Evolutionary conservation across 2,888 invertebrate species (phyloP).

Genomic region (Carcina quercana): DNA sequence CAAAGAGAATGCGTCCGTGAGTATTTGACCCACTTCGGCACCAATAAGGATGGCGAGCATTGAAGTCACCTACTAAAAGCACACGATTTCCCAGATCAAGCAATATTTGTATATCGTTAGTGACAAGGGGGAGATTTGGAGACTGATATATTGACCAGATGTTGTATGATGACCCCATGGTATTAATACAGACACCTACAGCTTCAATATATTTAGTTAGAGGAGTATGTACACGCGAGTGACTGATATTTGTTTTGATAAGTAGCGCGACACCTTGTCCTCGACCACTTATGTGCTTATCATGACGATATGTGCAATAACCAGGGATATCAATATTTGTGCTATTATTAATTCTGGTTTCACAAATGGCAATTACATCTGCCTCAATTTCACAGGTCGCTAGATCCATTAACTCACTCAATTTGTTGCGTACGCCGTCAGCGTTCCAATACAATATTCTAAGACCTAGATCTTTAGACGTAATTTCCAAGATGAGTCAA

Average conservation of each 20-base stretch:
- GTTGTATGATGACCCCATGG: background rate
- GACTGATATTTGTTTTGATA: background rate
- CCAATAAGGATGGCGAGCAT: conserved; percentile 9
- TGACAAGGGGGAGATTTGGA: conserved; percentile 3
- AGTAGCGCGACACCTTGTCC: conserved; percentile 9
- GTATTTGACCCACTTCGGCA: background rate
- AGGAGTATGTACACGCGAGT: background rate
- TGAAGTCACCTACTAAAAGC: conserved; percentile 8
- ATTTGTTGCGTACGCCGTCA: conserved; percentile 8
- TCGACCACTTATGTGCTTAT: background rate
- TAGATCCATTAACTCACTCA: background rate
- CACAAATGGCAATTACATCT: conserved; percentile 6
- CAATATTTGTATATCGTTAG: conserved; percentile 2
- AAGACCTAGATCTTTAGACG: conserved; percentile 5
- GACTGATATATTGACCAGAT: conserved; percentile 7
- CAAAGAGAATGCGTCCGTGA: conserved; percentile 1
- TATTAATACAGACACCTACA: background rate
- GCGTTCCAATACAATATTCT: conserved; percentile 8
- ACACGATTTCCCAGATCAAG: conserved; percentile 1
- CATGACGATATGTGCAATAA: background rate
- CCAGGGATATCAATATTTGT: background rate
- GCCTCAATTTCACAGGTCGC: background rate
- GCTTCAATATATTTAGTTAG: background rate
- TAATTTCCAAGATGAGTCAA: conserved; percentile 8
- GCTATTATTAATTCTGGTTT: conserved; percentile 3